Evolutionary conservation across 2,113 vertebrate species (phyloP).

Genomic region (Girardinichthys multiradiatus): DNA sequence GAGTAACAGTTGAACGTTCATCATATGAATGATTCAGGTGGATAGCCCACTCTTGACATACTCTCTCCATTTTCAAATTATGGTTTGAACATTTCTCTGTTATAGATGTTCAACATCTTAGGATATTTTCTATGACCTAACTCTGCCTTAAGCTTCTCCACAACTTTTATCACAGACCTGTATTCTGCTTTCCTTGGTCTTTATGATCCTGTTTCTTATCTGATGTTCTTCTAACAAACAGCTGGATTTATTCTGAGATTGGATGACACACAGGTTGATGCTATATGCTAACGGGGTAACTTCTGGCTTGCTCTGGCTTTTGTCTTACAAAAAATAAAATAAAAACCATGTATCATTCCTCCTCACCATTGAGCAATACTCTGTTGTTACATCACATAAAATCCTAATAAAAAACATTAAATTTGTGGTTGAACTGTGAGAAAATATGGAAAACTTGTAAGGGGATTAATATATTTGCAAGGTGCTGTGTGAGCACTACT

Average conservation of each 20-base stretch:
- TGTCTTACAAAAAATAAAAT: too few species aligned
- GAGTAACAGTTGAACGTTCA: neutral
- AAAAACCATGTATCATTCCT: too few species aligned
- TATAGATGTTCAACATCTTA: neutral
- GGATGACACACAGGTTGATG: neutral
- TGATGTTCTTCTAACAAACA: neutral
- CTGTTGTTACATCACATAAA: neutral
- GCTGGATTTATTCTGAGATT: neutral
- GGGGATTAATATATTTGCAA: neutral
- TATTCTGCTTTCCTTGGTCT: too few species aligned
- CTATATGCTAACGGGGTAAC: neutral
- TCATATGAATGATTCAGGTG: neutral
- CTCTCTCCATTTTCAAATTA: neutral
- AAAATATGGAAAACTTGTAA: neutral
- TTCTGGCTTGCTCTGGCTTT: neutral
- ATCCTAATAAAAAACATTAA: neutral
- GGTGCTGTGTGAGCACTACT: neutral
- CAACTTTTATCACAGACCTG: neutral
- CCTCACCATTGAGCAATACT: neutral
- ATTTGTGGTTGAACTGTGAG: neutral
- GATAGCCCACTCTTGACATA: neutral
- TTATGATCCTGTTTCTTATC: too few species aligned
- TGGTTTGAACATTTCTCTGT: neutral
- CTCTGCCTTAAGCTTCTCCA: neutral
- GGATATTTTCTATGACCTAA: neutral